Conservation (phyloP, 2,888 invertebrate species). For the Congeria kusceri region DNA sequence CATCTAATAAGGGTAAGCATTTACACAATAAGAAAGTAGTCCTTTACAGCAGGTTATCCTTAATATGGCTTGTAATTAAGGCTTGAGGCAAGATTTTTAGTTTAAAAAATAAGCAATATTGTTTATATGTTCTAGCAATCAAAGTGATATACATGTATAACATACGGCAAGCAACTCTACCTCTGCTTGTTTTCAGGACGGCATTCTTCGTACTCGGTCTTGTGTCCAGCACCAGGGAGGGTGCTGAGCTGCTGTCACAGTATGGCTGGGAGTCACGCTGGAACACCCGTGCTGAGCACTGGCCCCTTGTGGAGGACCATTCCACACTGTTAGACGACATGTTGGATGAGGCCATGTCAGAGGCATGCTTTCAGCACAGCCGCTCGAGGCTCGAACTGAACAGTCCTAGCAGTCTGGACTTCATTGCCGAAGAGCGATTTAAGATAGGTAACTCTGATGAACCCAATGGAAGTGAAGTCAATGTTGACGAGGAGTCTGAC, state of each 20-base stretch:
- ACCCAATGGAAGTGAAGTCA: constrained; percentile 30
- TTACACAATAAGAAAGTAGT: too few species aligned
- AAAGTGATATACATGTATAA: too few species aligned
- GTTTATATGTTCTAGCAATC: too few species aligned
- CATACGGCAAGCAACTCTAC: too few species aligned
- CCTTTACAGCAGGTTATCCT: too few species aligned
- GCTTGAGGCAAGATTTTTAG: too few species aligned
- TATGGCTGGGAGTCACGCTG: constrained; percentile 90
- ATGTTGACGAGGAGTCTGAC: constrained; percentile 39
- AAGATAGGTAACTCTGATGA: constrained; percentile 34
- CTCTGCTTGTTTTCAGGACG: constrained; percentile 87
- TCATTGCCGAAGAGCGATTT: constrained; percentile 75
- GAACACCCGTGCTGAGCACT: constrained; percentile 90
- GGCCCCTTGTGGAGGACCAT: constrained; percentile 78
- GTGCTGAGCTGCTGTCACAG: constrained; percentile 92
- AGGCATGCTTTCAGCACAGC: constrained; percentile 50
- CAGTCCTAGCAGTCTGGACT: constrained; percentile 67
- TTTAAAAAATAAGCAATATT: too few species aligned
- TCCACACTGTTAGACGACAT: constrained; percentile 63
- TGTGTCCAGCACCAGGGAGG: constrained; percentile 93
- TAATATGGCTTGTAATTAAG: too few species aligned
- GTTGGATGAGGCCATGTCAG: constrained; percentile 56
- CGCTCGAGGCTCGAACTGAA: constrained; percentile 46
- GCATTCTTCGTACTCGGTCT: constrained; percentile 95
- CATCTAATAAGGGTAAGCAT: too few species aligned